These are phyloP conservation scores for Ametastegia equiseti DNA, from an alignment of 2,888 invertebrate genomes.

Conservation along the genomic window DNA sequence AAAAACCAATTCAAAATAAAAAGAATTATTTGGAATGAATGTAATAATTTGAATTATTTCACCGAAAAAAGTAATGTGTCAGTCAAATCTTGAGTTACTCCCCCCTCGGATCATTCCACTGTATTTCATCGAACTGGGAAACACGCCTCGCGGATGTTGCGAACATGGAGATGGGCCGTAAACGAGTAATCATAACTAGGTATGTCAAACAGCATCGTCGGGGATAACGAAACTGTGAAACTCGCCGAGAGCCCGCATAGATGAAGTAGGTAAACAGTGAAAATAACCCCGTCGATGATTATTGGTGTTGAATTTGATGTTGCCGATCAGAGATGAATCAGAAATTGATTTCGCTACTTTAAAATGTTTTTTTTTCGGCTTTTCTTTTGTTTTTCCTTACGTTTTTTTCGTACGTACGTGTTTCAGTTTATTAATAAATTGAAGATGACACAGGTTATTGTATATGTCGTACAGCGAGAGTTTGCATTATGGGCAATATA, in stretches of 20 bases:
- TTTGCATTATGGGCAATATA: constrained; percentile 72
- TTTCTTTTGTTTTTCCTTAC: background rate
- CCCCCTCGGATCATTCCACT: too few relatives aligned
- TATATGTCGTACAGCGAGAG: constrained; percentile 74
- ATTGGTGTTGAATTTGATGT: background rate
- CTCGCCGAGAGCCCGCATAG: background rate
- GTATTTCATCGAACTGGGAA: background rate
- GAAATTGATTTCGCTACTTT: background rate
- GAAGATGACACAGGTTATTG: constrained; percentile 74
- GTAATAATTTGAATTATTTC: too few relatives aligned
- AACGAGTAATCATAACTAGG: background rate
- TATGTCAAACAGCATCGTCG: background rate
- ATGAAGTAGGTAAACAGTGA: background rate
- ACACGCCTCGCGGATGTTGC: background rate
- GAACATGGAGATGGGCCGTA: background rate
- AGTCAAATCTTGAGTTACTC: too few relatives aligned
- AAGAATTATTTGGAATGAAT: too few relatives aligned
- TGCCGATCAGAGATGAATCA: background rate
- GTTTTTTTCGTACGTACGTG: constrained; percentile 71
- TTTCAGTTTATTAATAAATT: constrained; percentile 76
- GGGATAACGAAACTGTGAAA: background rate
- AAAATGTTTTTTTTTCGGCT: background rate
- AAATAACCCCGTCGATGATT: background rate
- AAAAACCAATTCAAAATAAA: too few relatives aligned
- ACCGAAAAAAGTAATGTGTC: too few relatives aligned